Evolutionary conservation across 2,797 vertebrate genomes (phyloP), one percentile per base, ranked within the genome.

Genomic region (Spondyliosoma cantharus): DNA sequence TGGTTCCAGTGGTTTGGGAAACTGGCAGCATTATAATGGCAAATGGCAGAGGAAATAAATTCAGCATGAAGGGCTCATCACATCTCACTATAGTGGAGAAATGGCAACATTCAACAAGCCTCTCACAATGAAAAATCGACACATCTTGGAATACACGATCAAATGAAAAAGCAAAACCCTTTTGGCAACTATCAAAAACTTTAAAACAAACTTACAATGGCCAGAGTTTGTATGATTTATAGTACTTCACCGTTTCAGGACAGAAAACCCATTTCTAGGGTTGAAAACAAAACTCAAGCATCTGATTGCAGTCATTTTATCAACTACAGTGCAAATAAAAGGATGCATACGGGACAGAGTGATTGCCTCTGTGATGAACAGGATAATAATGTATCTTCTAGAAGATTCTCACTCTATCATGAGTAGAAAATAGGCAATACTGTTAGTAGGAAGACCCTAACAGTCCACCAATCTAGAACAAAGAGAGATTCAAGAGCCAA

Each of bases 401-500:
- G 59, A 80, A 63, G 57, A 72, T 83, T 81, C 43, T 78, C 50
- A 60, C 57, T 53, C 20, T 61, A 37, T 14, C 56, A 78, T 76
- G 75, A 64, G 83, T 64, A 78, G 76, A 89, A 86, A 93, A 91
- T 74, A 66, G 71, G 25, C 81, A 87, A 87, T 80, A 68, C 58
- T 74, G 68, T 56, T 77, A 67, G 12, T 52, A 74, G 54, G 78
- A 52, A 61, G 32, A 81, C 67, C 54, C 25, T 63, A 91, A 90
- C 82, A 27, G 68, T 81, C 62, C 60, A 15, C 45, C 86, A 75
- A 78, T 87, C 48, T 71, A 24, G 85, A 83, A 87, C 50, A 78
- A n/a, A 70, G n/a, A 76, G 53, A 63, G 71, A 82, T 73, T 89
- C 60, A 82, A 87, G 60, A 82, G 75, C 53, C 60, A 65, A 64